Evolutionary conservation across 1,140 invertebrate species (phyloP).

Genomic region (Cherax quadricarinatus): DNA sequence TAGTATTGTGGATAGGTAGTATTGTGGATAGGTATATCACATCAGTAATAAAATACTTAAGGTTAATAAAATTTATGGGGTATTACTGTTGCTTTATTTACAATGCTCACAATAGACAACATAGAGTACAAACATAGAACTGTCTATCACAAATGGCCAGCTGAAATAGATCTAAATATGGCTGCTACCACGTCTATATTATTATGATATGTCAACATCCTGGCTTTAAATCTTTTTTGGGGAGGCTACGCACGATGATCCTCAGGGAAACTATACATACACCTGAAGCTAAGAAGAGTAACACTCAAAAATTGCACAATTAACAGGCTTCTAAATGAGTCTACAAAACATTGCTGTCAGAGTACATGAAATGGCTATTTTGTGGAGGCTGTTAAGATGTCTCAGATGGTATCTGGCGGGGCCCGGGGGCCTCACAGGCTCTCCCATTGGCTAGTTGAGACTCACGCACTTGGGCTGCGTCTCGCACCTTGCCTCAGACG

Average conservation of each 20-base stretch:
- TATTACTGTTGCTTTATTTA: slow-evolving; percentile 25
- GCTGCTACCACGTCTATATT: background rate
- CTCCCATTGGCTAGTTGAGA: background rate
- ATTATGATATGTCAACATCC: background rate
- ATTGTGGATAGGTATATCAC: too few relatives aligned
- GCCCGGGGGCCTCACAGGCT: background rate
- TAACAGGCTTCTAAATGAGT: background rate
- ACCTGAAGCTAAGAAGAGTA: slow-evolving; percentile 22
- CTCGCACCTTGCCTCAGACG: background rate
- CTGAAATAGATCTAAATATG: background rate
- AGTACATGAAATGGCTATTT: background rate
- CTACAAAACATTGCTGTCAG: background rate
- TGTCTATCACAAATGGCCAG: slow-evolving; percentile 6
- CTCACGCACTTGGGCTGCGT: background rate
- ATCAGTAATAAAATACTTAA: too few relatives aligned
- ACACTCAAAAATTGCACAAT: slow-evolving; percentile 9
- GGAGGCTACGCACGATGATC: background rate
- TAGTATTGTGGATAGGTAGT: too few relatives aligned
- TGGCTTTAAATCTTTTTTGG: background rate
- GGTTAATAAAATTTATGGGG: too few relatives aligned
- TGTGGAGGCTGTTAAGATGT: background rate
- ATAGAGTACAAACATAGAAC: slow-evolving; percentile 24
- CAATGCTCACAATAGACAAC: slow-evolving; percentile 12
- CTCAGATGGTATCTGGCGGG: background rate
- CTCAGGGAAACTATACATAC: background rate